Percentiles rank a stretch among this genome's conserved stretches.
Evolutionary conservation across 2,113 vertebrate genomes (phyloP).

Genomic region (Lophotis ruficrista): DNA sequence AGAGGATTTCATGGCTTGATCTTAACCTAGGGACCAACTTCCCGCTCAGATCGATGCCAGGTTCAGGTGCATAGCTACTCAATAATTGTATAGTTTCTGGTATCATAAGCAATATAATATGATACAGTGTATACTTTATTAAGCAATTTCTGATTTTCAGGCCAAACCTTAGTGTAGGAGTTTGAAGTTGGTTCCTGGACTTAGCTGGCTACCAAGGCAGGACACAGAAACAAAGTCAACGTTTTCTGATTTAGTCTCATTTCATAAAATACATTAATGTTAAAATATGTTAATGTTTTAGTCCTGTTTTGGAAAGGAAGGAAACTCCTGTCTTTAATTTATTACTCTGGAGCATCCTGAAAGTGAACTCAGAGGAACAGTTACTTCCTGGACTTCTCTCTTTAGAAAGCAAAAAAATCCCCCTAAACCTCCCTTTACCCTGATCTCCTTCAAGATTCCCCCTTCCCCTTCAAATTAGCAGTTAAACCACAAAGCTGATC

Average conservation of each 20-base stretch:
- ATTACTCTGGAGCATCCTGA: conserved; percentile 38
- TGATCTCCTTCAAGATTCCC: not conserved
- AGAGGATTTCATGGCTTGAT: not conserved
- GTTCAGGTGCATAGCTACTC: not conserved
- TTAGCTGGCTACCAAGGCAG: not conserved
- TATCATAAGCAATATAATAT: not conserved
- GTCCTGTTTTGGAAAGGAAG: not conserved
- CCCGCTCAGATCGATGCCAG: not conserved
- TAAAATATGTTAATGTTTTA: not conserved
- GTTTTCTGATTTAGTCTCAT: conserved; percentile 19
- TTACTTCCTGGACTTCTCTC: not conserved
- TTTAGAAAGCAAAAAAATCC: not conserved
- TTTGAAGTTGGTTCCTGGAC: not conserved
- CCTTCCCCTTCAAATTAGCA: not conserved
- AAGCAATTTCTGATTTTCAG: not conserved
- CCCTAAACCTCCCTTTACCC: not conserved
- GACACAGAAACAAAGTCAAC: not conserved
- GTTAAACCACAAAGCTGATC: conserved; percentile 7
- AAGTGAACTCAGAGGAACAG: not conserved
- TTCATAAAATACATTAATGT: conserved; percentile 27
- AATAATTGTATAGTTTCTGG: not conserved
- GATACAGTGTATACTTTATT: not conserved
- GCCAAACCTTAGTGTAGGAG: not conserved
- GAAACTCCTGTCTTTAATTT: conserved; percentile 11
- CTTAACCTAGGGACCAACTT: not conserved